Base-by-base conservation (phyloP, 2,113 vertebrate species). In the Coregonus clupeaformis region DNA sequence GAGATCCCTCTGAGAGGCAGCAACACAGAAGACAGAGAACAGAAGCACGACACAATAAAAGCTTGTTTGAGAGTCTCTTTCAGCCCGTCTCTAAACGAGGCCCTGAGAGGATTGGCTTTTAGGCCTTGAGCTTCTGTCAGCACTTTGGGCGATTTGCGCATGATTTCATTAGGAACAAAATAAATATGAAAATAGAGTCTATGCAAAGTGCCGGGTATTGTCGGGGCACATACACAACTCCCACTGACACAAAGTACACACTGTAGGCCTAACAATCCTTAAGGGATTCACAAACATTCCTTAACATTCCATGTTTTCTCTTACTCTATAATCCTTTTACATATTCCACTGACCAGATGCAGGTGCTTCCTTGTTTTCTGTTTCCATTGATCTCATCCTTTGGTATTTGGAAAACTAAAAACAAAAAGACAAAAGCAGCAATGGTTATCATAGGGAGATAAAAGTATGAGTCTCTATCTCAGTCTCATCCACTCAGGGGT, bases 91-190 rank as follows among this genome's bases (percentile, higher is more conserved):
- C 85, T 87, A 91, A 91, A 89, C 84, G 85, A 88, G 87, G 86
- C 86, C 91, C 90, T 78, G 83, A 86, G 92, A 93, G 91, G 91
- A 92, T 92, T 91, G 91, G 88, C 36, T 91, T 85, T 89, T 86
- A 87, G 90, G 85, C 84, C 82, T 80, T 47, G 73, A 85, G 89
- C 88, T 86, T 87, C 88, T 86, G 90, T 94, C 93, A 94, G 92
- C 91, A 92, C 88, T 92, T 92, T 92, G 87, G 86, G 79, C 84
- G 89, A 92, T 92, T 93, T 93, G 86, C 82, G 82, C 85, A 84
- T 86, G 88, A 89, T 92, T 92, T 94, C 90, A 92, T 92, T 91
- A 91, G 88, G 83, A 89, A 82, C 84, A 74, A 87, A 87, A 88
- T 89, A 87, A 87, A 76, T 85, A 89, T 87, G 86, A 86, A 89